Base-by-base conservation (phyloP, 2,888 invertebrate genomes). In the Teleiodes luculella region DNA sequence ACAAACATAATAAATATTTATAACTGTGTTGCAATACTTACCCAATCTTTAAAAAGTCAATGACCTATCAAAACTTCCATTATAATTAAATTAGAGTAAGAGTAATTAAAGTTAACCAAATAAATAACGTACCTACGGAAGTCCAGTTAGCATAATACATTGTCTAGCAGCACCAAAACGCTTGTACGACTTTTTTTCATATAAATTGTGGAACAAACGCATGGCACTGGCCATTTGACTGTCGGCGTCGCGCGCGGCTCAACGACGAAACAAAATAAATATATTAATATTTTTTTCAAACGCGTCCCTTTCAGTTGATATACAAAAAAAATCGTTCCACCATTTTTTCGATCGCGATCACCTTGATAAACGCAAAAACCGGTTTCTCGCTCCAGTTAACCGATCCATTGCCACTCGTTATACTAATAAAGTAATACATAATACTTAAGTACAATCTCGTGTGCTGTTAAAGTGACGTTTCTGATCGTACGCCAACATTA, bases 381-480 rank as follows among this genome's bases (percentile, higher is more conserved):
- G 65, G 75, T 72, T 72, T 41, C 63, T 63, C 69, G 74, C 73
- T 76, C 74, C 66, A 78, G 62, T 77, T 73, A 68, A 64, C 63
- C 63, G 49, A 37, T 55, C 68, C 78, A 73, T 75, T 78, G 80
- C 78, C 77, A 76, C 68, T 68, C 56, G 60, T 60, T 61, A 65
- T 70, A 47, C 63, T 60, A 54, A 53, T 37, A 49, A 49, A 28
- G 39, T 35, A 36, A 36, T 35, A 13, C 37, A 28, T 43, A 43
- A 13, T 43, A 43, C 28, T 49, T 49, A 33, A 30, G 18, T 35
- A 28, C 37, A 61, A 60, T 41, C 64, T 67, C 65, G 65, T 60
- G 62, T 61, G 60, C 68, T 82, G 82, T 83, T 83, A 83, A 80
- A 84, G 83, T 86, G 86, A 86, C 86, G 79, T 83, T 74, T 71